These are phyloP conservation scores for Lordiphosa clarofinis DNA, from an alignment of 1,140 invertebrate genomes.

Conservation along the genomic window DNA sequence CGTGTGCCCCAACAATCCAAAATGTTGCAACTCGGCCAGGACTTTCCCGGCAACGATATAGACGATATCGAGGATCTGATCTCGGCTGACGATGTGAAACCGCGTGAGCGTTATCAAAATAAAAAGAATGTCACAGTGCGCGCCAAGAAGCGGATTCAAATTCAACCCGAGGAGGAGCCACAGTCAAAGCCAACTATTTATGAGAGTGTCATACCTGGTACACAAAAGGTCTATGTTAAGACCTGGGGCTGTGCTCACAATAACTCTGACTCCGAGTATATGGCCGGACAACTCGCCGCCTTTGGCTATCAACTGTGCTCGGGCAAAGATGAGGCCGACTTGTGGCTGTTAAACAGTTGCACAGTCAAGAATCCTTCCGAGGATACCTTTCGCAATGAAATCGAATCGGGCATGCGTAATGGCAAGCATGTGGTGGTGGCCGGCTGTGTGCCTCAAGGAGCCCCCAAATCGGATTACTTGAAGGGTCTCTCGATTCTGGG, in stretches of 20 bases:
- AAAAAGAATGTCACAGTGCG: slow-evolving; percentile 85
- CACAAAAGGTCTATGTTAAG: slow-evolving; percentile 94
- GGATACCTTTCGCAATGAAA: slow-evolving; percentile 97
- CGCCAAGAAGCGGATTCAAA: slow-evolving; percentile 81
- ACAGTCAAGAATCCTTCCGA: slow-evolving; percentile 98
- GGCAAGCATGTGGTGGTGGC: slow-evolving; percentile 95
- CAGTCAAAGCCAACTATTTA: slow-evolving; percentile 51
- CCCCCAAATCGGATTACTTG: slow-evolving; percentile 87
- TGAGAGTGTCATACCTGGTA: slow-evolving; percentile 90
- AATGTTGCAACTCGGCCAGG: slow-evolving; percentile 39
- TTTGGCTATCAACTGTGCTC: slow-evolving; percentile 94
- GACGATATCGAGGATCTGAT: slow-evolving; percentile 90
- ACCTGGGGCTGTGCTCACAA: slow-evolving; percentile 99
- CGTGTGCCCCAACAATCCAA: slow-evolving; percentile 28
- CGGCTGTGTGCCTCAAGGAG: slow-evolving; percentile 97
- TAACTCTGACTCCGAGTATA: slow-evolving; percentile 97
- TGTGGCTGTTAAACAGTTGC: slow-evolving; percentile 98
- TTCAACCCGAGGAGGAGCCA: slow-evolving; percentile 27
- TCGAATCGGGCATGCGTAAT: slow-evolving; percentile 86
- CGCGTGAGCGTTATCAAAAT: slow-evolving; percentile 86
- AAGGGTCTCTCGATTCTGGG: slow-evolving; percentile 93
- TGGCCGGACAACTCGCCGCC: slow-evolving; percentile 94
- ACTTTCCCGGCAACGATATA: slow-evolving; percentile 58
- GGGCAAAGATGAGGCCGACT: slow-evolving; percentile 90
- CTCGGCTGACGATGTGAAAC: slow-evolving; percentile 87